Conservation (phyloP, 2,888 invertebrate species). For the Lepidonotus clava region DNA sequence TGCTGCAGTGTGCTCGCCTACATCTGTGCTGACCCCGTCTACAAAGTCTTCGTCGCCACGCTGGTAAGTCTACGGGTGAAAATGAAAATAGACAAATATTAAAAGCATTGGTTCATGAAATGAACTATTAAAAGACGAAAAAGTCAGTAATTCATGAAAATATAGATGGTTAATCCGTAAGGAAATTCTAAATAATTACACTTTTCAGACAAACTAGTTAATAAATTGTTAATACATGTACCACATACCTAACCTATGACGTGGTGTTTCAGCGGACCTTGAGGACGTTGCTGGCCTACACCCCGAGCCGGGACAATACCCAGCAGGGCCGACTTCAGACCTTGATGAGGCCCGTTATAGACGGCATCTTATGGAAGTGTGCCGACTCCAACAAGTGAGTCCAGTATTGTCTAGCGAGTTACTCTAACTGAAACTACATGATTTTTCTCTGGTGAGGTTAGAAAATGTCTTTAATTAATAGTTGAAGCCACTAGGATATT, state of each 20-base stretch:
- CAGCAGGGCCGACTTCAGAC: conserved; percentile 75
- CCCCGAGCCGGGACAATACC: conserved; percentile 72
- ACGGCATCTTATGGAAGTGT: conserved; percentile 80
- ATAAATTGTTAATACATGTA: too few relatives aligned
- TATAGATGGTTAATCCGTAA: not conserved
- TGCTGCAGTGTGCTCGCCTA: conserved; percentile 79
- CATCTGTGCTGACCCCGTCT: conserved; percentile 81
- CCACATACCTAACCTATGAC: too few relatives aligned
- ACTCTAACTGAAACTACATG: not conserved
- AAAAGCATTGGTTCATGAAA: too few relatives aligned
- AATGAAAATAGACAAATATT: too few relatives aligned
- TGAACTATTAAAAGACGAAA: too few relatives aligned
- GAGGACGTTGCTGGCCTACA: conserved; percentile 75
- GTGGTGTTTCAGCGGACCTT: conserved; percentile 74
- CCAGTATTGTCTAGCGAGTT: not conserved
- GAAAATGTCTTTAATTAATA: too few relatives aligned
- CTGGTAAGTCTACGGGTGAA: conserved; percentile 80
- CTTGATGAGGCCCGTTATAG: conserved; percentile 79
- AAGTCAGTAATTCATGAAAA: too few relatives aligned
- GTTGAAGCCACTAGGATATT: not conserved
- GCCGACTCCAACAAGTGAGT: conserved; percentile 80
- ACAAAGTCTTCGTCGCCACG: conserved; percentile 81
- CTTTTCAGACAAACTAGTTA: too few relatives aligned
- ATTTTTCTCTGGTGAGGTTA: too few relatives aligned
- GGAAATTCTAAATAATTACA: too few relatives aligned